Evolutionary conservation across 2,888 invertebrate species (phyloP).

Genomic region (Julus scanicus): DNA sequence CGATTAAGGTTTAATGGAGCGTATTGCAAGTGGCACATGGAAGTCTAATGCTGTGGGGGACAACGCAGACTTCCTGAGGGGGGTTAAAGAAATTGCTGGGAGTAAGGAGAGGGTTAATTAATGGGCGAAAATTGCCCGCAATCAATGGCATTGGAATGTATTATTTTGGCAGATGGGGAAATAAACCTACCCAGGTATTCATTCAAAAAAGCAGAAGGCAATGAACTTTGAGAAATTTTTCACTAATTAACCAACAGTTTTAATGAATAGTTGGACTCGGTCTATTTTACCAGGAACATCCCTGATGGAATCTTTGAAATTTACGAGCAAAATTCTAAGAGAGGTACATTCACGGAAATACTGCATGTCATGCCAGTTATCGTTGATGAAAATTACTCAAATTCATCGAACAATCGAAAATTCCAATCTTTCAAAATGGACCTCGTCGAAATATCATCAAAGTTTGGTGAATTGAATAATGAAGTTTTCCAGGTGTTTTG

Average conservation of each 20-base stretch:
- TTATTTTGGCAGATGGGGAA: neutral
- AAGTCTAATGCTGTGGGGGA: too few species aligned
- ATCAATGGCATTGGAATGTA: neutral
- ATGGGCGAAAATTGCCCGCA: conserved; percentile 1
- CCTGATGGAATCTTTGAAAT: neutral
- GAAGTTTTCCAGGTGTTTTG: too few species aligned
- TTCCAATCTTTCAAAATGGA: too few species aligned
- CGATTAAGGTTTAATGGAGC: neutral
- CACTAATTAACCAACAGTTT: neutral
- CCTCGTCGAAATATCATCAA: too few species aligned
- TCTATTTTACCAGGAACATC: neutral
- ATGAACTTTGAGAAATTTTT: neutral
- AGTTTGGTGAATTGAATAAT: too few species aligned
- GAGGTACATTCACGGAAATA: neutral
- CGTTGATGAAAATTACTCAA: too few species aligned
- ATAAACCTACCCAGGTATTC: neutral
- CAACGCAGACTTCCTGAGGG: neutral
- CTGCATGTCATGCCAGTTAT: too few species aligned
- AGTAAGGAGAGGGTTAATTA: neutral
- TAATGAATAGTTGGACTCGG: neutral
- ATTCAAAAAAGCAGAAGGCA: neutral
- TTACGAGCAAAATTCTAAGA: neutral
- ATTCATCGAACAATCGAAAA: too few species aligned
- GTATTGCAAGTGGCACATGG: too few species aligned
- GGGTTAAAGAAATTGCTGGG: neutral